Evolutionary conservation across 1,140 invertebrate species (phyloP).

Genomic region (Heterodera schachtii): DNA sequence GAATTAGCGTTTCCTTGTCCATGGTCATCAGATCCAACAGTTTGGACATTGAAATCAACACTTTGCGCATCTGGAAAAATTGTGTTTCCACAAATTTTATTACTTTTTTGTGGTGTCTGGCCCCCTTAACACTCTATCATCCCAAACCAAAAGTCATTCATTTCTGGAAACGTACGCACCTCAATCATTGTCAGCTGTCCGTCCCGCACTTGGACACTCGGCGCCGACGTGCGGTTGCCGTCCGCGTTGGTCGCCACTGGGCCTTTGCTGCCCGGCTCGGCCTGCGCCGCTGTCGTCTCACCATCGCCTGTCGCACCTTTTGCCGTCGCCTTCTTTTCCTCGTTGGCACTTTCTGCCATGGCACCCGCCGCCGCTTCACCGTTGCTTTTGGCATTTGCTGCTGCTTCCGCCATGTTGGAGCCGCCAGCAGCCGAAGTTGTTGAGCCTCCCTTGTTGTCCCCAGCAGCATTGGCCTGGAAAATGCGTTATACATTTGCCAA

Average conservation of each 20-base stretch:
- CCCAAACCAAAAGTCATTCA: too few species aligned
- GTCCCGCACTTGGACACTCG: slow-evolving; percentile 14
- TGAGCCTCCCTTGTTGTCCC: not conserved
- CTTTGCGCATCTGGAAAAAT: slow-evolving; percentile 7
- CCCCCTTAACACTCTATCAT: too few species aligned
- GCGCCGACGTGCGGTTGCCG: not conserved
- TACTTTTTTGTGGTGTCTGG: not conserved
- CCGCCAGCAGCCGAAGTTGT: not conserved
- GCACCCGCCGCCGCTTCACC: not conserved
- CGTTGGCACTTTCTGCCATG: not conserved
- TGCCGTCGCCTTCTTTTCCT: slow-evolving; percentile 1
- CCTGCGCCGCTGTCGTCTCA: too few species aligned
- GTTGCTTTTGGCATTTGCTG: not conserved
- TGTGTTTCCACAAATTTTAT: not conserved
- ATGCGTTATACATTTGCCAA: too few species aligned
- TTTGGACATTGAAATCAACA: slow-evolving; percentile 20
- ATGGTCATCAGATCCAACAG: slow-evolving; percentile 28
- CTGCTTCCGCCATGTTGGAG: too few species aligned
- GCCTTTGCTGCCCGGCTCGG: not conserved
- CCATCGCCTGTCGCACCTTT: not conserved
- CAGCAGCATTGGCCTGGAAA: too few species aligned
- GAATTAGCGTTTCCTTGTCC: slow-evolving; percentile 23
- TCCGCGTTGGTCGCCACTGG: not conserved
- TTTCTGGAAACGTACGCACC: not conserved
- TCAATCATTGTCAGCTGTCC: slow-evolving; percentile 17